Base-by-base conservation (phyloP, 2,888 invertebrate genomes). In the Drosophila kuntzei region DNA sequence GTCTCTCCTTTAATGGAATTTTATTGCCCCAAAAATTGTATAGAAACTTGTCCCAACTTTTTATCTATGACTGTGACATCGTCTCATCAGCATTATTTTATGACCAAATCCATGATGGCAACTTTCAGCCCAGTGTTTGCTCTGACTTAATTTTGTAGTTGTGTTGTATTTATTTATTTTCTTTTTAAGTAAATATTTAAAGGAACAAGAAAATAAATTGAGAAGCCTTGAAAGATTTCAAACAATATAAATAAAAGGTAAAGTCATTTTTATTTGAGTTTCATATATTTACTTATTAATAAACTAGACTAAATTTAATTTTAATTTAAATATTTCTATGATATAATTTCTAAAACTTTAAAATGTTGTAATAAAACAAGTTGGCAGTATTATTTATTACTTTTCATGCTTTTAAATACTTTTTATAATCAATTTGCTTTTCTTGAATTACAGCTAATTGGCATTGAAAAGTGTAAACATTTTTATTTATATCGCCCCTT, bases 1-100 rank as follows among this genome's bases (percentile, higher is more conserved):
- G 58, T 58, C 59, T 22, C 65, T 72, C 69, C 71, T 80, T 71
- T 80, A 72, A 87, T 81, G 71, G 47, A 44, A 55, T 75, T 65
- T 75, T 61, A 80, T 65, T 63, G 49, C 50, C 39, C 44, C 32
- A 20, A 27, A 66, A 60, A 51, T 9, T 39, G 43, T 58, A 71
- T 65, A 57, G 64, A 58, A 60, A 54, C 58, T 75, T 65, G 41
- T 54, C 22, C 55, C 41, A 43, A 74, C 41, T 67, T 69, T 47
- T 55, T 70, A 66, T 69, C 61, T 67, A 18, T 44, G 16, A 25
- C 54, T 63, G 50, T 61, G 41, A 63, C 61, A 57, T 61, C 50
- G 53, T 37, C 29, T 69, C 59, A 77, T 60, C 70, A 77, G 66
- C 64, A 63, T 73, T 76, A 63, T 69, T 73, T 76, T 58, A 73